Evolutionary conservation across 2,797 vertebrate species (phyloP), one percentile per base, ranked within the genome.

Genomic region (Enteromius treurensis): DNA sequence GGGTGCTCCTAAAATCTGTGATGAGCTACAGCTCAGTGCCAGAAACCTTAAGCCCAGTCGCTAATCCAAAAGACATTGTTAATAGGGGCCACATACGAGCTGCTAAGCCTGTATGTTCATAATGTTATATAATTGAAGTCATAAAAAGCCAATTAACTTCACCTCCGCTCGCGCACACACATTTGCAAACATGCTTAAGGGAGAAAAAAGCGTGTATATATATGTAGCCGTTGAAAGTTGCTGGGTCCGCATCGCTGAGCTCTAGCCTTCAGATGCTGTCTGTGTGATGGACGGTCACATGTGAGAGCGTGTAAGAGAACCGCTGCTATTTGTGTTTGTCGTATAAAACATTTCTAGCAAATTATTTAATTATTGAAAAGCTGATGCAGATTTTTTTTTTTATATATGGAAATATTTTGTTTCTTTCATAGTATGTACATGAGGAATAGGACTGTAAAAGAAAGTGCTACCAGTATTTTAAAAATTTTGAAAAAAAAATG

Each of bases 41-140:
- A 88, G 90, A 92, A 93, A 95, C 93, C 92, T 93, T 94, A 93
- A 94, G 92, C 93, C 92, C 88, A 90, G 93, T 93, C 93, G 94
- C 93, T 94, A 95, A 95, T 95, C 94, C 94, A 93, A 92, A 92
- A 92, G 93, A 94, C 93, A 94, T 95, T 94, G 93, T 95, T 95
- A 95, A 95, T 94, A 91, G 94, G 94, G 95, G 94, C 94, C 94
- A 94, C 93, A 93, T 94, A 93, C 94, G 94, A 94, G 93, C 93
- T 91, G 93, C 93, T 95, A 95, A 95, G 94, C 94, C 93, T 94
- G 92, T 94, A 94, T 94, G 93, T 94, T 94, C 94, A 94, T 94
- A 95, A 95, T 95, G 93, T 95, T 95, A 95, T 95, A 95, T 95
- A 95, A 95, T 95, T 95, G 94, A 93, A 95, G 93, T 95, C 93